Evolutionary conservation across 2,888 invertebrate genomes (phyloP).

Genomic region (Eumerus sabulonum): DNA sequence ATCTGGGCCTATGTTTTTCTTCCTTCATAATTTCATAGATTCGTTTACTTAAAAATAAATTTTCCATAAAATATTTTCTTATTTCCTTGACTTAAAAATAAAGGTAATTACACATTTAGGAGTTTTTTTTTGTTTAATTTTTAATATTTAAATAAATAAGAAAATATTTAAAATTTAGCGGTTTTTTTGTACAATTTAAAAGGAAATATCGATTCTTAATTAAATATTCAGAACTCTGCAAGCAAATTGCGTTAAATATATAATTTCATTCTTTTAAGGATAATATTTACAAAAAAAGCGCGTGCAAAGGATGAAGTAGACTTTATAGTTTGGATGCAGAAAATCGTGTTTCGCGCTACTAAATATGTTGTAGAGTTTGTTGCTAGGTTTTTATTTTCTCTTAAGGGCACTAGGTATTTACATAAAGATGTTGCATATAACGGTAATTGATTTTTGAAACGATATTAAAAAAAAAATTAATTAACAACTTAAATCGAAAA

Average conservation of each 20-base stretch:
- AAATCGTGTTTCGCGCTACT: slow-evolving; percentile 55
- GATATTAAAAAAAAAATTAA: slow-evolving; percentile 19
- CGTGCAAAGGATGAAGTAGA: slow-evolving; percentile 45
- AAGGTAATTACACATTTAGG: slow-evolving; percentile 16
- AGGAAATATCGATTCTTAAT: slow-evolving; percentile 17
- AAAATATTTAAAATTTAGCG: slow-evolving; percentile 57
- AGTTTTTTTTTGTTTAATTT: slow-evolving; percentile 8
- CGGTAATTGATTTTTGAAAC: slow-evolving; percentile 8
- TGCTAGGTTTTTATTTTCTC: slow-evolving; percentile 18
- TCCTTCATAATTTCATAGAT: slow-evolving; percentile 29
- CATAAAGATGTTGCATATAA: slow-evolving; percentile 52
- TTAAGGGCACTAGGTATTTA: slow-evolving; percentile 69
- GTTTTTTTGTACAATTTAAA: slow-evolving; percentile 57
- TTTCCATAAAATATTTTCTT: slow-evolving; percentile 31
- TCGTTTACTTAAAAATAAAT: slow-evolving; percentile 59
- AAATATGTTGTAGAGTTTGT: slow-evolving; percentile 44
- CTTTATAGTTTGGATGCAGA: slow-evolving; percentile 9
- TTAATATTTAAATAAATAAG: slow-evolving; percentile 54
- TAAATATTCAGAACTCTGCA: slow-evolving; percentile 34
- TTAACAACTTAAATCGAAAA: slow-evolving; percentile 34
- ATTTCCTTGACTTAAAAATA: slow-evolving; percentile 10
- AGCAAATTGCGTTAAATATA: slow-evolving; percentile 58
- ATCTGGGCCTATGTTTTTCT: slow-evolving; percentile 31
- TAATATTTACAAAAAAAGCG: slow-evolving; percentile 66
- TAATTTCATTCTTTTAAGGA: slow-evolving; percentile 11